phyloP scores from a whole-genome alignment of 2,888 invertebrate species.

The Sesia apiformis region DNA sequence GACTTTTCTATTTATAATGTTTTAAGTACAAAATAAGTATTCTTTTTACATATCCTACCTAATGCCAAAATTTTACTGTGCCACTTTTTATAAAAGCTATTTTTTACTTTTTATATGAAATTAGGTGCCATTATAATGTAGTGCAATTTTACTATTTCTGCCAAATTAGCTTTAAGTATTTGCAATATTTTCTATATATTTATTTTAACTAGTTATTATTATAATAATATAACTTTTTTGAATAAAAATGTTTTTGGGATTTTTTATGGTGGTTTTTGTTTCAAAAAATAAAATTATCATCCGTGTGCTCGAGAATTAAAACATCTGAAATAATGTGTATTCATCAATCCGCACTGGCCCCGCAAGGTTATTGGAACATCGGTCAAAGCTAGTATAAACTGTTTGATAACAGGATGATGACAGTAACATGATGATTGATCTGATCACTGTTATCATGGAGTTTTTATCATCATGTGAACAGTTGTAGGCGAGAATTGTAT shows the following conservation, averaged over 20 bases:
- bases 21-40: slow-evolving; percentile 41
- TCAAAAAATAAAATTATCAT: too few relatives aligned
- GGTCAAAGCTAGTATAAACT: too few relatives aligned
- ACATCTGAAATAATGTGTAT: too few relatives aligned
- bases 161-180: slow-evolving; percentile 27
- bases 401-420: too few relatives aligned
- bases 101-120: slow-evolving; percentile 13
- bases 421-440: too few relatives aligned
- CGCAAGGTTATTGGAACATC: too few relatives aligned
- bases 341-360: too few relatives aligned
- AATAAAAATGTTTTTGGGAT: neutral
- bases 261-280: neutral
- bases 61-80: slow-evolving; percentile 53
- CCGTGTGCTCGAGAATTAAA: too few relatives aligned
- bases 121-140: slow-evolving; percentile 58
- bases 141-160: slow-evolving; percentile 40
- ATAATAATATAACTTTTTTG: neutral
- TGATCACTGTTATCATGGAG: too few relatives aligned
- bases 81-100: slow-evolving; percentile 11
- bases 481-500: too few relatives aligned
- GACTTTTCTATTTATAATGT: slow-evolving; percentile 9
- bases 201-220: slow-evolving; percentile 1
- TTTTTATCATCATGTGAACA: too few relatives aligned
- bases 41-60: slow-evolving; percentile 48
- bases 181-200: slow-evolving; percentile 25